These are phyloP conservation scores for Steinernema feltiae DNA, from an alignment of 1,140 invertebrate genomes.

Conservation along the genomic window DNA sequence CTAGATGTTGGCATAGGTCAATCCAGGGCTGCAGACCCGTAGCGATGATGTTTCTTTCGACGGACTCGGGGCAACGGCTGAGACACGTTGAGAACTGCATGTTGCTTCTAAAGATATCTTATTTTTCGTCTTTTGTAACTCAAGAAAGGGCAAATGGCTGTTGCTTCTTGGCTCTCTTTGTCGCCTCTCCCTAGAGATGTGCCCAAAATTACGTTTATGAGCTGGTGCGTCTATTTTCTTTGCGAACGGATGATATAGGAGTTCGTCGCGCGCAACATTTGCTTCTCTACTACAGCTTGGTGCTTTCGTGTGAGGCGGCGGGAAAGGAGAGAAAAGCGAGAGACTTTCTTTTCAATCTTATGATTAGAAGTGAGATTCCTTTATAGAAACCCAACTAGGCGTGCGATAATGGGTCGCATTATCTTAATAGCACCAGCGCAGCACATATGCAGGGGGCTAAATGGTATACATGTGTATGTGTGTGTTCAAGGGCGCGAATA, in stretches of 20 bases:
- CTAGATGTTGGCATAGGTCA: background rate
- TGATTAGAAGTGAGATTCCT: slow-evolving; percentile 6
- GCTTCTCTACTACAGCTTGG: background rate
- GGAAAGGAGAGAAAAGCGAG: no score
- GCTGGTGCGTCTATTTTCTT: slow-evolving; percentile 3
- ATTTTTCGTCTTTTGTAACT: background rate
- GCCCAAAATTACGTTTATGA: slow-evolving; percentile 13
- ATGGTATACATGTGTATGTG: no score
- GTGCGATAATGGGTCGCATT: slow-evolving; percentile 12
- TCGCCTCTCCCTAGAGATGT: slow-evolving; percentile 10
- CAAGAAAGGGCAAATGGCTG: background rate
- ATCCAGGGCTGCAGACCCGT: background rate
- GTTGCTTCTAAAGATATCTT: background rate
- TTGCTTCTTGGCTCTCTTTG: background rate
- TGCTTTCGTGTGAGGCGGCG: background rate
- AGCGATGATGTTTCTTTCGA: background rate
- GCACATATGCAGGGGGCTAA: no score
- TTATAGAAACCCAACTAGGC: slow-evolving; percentile 12
- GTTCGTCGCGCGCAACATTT: background rate
- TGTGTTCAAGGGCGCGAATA: background rate
- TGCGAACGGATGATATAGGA: background rate
- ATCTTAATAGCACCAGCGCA: background rate
- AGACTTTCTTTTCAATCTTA: slow-evolving; percentile 4
- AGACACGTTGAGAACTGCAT: slow-evolving; percentile 1
- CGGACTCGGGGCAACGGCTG: background rate